Conservation (phyloP, 2,888 invertebrate genomes). For the Caenorhabditis angaria region DNA sequence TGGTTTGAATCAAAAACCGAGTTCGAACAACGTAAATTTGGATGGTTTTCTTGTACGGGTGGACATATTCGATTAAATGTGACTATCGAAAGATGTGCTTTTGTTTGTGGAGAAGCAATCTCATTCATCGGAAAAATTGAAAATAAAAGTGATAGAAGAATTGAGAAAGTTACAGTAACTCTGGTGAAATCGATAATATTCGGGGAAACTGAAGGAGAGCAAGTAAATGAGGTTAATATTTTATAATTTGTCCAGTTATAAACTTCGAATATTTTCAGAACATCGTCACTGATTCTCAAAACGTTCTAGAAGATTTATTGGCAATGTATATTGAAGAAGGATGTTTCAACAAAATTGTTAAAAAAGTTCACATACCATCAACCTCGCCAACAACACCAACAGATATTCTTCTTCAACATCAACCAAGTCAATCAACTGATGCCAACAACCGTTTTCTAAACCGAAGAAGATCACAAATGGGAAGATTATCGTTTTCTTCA, state of each 20-base stretch:
- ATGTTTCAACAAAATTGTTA: constrained; percentile 59
- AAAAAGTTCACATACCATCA: constrained; percentile 61
- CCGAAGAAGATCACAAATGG: constrained; percentile 42
- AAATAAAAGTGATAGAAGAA: constrained; percentile 60
- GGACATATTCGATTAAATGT: constrained; percentile 57
- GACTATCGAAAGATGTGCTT: constrained; percentile 56
- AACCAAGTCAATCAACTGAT: constrained; percentile 16
- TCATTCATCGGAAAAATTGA: constrained; percentile 57
- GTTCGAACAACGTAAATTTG: constrained; percentile 57
- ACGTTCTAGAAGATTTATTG: constrained; percentile 63
- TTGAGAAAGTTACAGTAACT: constrained; percentile 58
- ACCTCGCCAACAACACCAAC: constrained; percentile 36
- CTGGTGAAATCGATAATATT: constrained; percentile 49
- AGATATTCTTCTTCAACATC: constrained; percentile 13
- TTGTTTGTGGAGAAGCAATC: constrained; percentile 65
- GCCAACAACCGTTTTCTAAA: constrained; percentile 38
- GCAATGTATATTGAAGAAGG: constrained; percentile 66
- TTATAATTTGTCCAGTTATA: neutral
- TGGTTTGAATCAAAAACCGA: constrained; percentile 50
- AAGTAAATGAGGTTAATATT: constrained; percentile 28
- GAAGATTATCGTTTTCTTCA: constrained; percentile 39
- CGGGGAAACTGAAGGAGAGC: constrained; percentile 35
- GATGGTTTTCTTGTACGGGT: constrained; percentile 64
- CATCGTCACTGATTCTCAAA: constrained; percentile 38
- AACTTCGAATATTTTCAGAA: constrained; percentile 32